phyloP scores from a whole-genome alignment of 2,888 invertebrate species.

The Bhutanitis thaidina region DNA sequence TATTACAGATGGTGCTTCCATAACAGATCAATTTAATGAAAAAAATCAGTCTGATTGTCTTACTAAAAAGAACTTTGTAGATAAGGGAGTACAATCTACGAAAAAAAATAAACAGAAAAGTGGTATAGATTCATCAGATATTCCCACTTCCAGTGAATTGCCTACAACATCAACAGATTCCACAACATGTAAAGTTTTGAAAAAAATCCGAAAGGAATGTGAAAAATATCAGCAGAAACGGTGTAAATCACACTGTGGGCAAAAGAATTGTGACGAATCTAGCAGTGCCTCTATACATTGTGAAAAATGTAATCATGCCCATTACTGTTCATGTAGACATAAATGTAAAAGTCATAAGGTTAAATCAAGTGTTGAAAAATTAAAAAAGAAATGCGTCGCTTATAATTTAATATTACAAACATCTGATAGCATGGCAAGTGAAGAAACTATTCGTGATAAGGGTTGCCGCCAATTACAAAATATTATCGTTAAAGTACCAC shows the following conservation, averaged over 20 bases:
- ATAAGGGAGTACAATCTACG: constrained; percentile 50
- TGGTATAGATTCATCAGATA: constrained; percentile 49
- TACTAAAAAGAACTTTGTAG: constrained; percentile 29
- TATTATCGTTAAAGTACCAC: constrained; percentile 65
- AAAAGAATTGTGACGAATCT: constrained; percentile 51
- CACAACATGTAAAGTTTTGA: constrained; percentile 57
- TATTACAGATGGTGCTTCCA: neutral
- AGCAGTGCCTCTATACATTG: constrained; percentile 61
- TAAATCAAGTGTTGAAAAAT: constrained; percentile 44
- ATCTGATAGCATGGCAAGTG: constrained; percentile 62
- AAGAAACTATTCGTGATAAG: constrained; percentile 41
- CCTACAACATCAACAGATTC: constrained; percentile 62
- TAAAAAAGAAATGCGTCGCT: constrained; percentile 59
- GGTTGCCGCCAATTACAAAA: constrained; percentile 47
- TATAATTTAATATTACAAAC: constrained; percentile 71
- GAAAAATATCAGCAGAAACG: constrained; percentile 64
- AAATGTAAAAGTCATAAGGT: constrained; percentile 51
- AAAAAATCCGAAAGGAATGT: constrained; percentile 65
- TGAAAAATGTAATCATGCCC: constrained; percentile 53
- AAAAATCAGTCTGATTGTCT: constrained; percentile 14
- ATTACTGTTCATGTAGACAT: constrained; percentile 50
- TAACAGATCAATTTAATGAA: constrained; percentile 9
- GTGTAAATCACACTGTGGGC: constrained; percentile 37
- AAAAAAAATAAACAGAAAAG: constrained; percentile 35
- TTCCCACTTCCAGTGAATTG: constrained; percentile 48